A percentile compares a stretch with the other conserved stretches of the same genome.
Conservation (phyloP, 2,797 vertebrate species). For the Pogoniulus pusillus region DNA sequence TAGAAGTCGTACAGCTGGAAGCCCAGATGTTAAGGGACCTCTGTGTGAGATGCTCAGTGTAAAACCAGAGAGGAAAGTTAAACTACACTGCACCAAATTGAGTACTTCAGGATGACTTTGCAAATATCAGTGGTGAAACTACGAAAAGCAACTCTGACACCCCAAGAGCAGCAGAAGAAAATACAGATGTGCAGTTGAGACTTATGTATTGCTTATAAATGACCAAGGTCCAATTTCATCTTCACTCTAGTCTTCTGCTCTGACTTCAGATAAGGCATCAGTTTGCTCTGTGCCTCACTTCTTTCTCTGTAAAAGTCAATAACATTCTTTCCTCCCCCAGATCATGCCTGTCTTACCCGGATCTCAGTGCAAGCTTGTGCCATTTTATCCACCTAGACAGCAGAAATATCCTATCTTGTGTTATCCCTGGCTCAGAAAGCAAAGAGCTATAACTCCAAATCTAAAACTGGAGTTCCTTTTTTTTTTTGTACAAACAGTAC, state of each 20-base stretch:
- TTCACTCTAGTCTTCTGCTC: neutral
- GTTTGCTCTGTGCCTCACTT: neutral
- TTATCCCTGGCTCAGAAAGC: neutral
- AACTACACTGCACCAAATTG: neutral
- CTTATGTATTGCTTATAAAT: neutral
- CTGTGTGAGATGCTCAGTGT: neutral
- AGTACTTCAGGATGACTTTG: constrained; percentile 57
- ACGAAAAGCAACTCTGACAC: neutral
- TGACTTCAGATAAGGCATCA: neutral
- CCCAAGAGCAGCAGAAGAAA: neutral
- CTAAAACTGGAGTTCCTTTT: neutral
- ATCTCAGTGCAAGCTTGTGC: neutral
- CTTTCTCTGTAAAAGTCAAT: neutral
- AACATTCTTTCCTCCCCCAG: neutral
- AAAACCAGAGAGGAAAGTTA: constrained; percentile 42
- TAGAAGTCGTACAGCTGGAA: constrained; percentile 58
- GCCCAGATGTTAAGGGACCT: constrained; percentile 76
- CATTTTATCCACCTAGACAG: neutral
- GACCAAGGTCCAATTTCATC: neutral
- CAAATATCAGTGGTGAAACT: neutral
- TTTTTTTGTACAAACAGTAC: fast-evolving
- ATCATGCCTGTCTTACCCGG: neutral
- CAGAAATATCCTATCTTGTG: neutral
- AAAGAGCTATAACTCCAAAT: neutral
- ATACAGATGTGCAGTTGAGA: neutral